Conservation (phyloP, 2,888 invertebrate species). For the Drosophila algonquin region DNA sequence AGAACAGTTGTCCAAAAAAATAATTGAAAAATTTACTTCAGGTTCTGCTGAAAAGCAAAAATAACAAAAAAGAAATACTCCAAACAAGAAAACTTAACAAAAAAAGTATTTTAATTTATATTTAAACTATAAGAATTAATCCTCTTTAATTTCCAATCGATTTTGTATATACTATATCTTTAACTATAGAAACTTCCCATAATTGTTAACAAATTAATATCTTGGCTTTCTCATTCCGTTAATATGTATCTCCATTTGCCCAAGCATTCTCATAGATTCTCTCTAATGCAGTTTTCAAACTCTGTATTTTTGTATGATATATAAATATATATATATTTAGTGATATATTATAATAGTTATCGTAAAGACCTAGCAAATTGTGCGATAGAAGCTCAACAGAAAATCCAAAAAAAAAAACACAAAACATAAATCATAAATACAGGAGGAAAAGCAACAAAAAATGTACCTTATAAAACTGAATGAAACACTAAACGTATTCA, state of each 20-base stretch:
- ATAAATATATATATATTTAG: conserved; percentile 1
- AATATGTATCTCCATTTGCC: conserved; percentile 18
- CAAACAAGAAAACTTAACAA: conserved; percentile 55
- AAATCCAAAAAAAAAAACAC: conserved; percentile 20
- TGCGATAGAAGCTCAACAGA: conserved; percentile 34
- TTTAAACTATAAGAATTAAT: conserved; percentile 30
- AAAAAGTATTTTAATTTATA: conserved; percentile 65
- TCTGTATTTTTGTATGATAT: conserved; percentile 27
- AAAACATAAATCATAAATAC: conserved; percentile 1
- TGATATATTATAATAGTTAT: conserved; percentile 7
- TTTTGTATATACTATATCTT: conserved; percentile 23
- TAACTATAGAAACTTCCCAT: conserved; percentile 11
- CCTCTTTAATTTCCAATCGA: conserved; percentile 17
- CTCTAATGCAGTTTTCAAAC: conserved; percentile 9
- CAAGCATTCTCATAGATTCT: conserved; percentile 9
- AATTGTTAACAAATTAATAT: not conserved
- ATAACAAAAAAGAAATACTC: conserved; percentile 57
- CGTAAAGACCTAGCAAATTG: conserved; percentile 23
- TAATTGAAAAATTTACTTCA: conserved; percentile 46
- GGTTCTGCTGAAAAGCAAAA: conserved; percentile 31
- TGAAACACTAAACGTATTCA: conserved; percentile 63
- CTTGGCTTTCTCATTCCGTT: conserved; percentile 24
- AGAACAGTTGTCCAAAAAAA: conserved; percentile 35
- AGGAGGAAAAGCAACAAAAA: conserved; percentile 44
- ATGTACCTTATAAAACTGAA: conserved; percentile 65